These are phyloP conservation scores for Talpa occidentalis DNA, from an alignment of 2,113 vertebrate species.

Conservation along the genomic window DNA sequence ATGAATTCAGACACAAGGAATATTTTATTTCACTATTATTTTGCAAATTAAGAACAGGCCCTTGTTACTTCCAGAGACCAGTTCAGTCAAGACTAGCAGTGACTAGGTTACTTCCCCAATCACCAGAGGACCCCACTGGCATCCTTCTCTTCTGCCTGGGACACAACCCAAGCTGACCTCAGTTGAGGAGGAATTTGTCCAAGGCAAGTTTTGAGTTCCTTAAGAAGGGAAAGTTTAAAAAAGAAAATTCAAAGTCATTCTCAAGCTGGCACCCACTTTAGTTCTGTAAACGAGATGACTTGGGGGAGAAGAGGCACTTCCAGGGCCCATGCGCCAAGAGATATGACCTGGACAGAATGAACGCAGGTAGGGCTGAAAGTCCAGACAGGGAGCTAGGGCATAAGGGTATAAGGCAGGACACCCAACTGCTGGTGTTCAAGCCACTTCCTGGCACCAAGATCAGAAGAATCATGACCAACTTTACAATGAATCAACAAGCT, in stretches of 20 bases:
- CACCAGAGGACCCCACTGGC: no score
- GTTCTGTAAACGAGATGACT: not conserved
- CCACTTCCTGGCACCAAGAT: not conserved
- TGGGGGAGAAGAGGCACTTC: not conserved
- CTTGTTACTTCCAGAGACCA: not conserved
- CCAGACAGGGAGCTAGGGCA: accelerated
- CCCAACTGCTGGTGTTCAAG: not conserved
- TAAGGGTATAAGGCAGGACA: not conserved
- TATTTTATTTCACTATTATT: not conserved
- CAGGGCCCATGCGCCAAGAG: not conserved
- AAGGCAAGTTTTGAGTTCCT: not conserved
- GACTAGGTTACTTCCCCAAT: no score
- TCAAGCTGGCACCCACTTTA: not conserved
- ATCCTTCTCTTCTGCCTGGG: not conserved
- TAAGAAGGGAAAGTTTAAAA: not conserved
- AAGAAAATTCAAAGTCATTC: no score
- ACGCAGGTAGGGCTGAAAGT: no score
- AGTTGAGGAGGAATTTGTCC: no score
- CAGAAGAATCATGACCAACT: not conserved
- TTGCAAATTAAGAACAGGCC: not conserved
- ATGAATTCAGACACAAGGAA: not conserved
- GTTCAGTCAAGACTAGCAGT: not conserved
- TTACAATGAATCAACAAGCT: not conserved
- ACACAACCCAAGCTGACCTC: not conserved
- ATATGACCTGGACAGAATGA: accelerated